Base-by-base conservation (phyloP, 2,797 vertebrate genomes). In the Acropternis orthonyx region DNA sequence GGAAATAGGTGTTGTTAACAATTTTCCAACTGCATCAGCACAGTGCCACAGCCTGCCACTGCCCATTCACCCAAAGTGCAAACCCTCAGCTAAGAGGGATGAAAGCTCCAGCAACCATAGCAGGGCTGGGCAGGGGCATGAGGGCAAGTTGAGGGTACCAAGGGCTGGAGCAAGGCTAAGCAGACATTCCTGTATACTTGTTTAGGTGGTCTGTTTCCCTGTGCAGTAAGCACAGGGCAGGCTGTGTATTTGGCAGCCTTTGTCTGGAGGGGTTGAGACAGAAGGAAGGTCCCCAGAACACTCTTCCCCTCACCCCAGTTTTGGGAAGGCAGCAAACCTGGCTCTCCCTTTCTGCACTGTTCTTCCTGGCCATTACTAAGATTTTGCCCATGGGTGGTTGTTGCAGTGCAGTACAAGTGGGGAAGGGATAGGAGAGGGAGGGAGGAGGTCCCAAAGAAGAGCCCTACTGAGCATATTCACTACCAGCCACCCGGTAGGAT, bases 401-500 rank as follows among this genome's bases (percentile, higher is more conserved):
- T 4, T 65, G 28, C 46, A 44, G 58, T 2, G 12, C 27, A 7
- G 14, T 19, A 34, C 13, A 27, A 34, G 32, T 13, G 15, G 12
- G 44, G 32, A 88, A 54, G 21, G 46, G 49, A 55, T 1, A 61
- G 44, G 62, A 75, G 27, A 9, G 20, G 74, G 28, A n/a, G 34
- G 49, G 32, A 65, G 23, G 4, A 10, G 3, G 11, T 19, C 14
- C 22, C 4, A 1, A 16, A 54, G 56, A 66, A n/a, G 18, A 86
- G 34, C 21, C 22, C 23, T 30, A 0, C 0, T 5, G 62, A 44
- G 4, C 14, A 5, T 12, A 22, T 54, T 61, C 1, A 1, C 56
- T 14, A 3, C 16, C 72, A 59, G 11, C 3, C 36, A 8, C 28
- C 30, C 0, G 2, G 28, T 14, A 4, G 6, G 12, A 11, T 6